Evolutionary conservation across 2,113 vertebrate genomes (phyloP).

Genomic region (Serilophus lunatus): DNA sequence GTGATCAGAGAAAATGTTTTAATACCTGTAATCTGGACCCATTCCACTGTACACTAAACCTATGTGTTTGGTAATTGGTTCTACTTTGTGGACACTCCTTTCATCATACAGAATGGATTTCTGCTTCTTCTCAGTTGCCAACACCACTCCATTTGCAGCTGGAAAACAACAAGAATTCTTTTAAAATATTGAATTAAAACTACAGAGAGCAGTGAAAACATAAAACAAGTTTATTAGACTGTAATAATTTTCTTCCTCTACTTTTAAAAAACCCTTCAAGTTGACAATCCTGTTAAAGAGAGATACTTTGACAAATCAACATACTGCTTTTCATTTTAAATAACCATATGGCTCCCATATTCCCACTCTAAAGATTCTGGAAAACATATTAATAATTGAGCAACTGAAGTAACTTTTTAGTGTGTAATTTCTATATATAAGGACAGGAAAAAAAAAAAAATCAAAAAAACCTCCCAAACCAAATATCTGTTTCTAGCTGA

Average conservation of each 20-base stretch:
- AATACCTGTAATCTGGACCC: slow-evolving; percentile 97
- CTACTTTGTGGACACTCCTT: slow-evolving; percentile 98
- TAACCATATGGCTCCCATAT: background rate
- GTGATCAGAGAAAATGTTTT: background rate
- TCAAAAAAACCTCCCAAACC: background rate
- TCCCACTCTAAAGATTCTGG: background rate
- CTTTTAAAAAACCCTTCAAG: background rate
- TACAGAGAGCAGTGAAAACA: background rate
- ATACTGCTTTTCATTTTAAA: background rate
- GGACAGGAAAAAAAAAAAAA: background rate
- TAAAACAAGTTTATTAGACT: background rate
- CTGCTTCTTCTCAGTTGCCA: slow-evolving; percentile 99
- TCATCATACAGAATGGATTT: slow-evolving; percentile 98
- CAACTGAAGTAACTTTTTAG: background rate
- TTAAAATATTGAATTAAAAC: background rate
- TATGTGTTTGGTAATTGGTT: slow-evolving; percentile 97
- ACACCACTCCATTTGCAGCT: slow-evolving; percentile 96
- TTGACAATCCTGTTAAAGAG: background rate
- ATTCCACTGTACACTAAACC: slow-evolving; percentile 99
- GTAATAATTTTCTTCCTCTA: background rate
- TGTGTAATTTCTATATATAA: background rate
- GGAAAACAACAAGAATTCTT: background rate
- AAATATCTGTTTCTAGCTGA: background rate
- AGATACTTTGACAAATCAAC: background rate
- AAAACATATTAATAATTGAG: background rate